These are phyloP conservation scores for Drosophila pseudotakahashii DNA, from an alignment of 2,888 invertebrate species.

Conservation along the genomic window DNA sequence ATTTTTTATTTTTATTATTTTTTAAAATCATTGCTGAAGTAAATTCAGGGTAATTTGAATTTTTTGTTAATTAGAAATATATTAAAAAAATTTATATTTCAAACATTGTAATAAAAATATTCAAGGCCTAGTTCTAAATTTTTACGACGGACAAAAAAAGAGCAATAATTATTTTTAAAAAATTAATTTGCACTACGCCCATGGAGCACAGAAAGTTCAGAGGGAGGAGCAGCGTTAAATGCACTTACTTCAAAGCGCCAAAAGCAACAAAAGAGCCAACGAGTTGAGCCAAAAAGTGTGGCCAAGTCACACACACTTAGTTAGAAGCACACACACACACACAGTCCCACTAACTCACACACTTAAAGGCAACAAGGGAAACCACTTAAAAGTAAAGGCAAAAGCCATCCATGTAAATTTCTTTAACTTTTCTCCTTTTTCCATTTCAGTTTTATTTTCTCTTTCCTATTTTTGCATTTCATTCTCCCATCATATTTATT, in stretches of 20 bases:
- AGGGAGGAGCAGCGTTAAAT: constrained; percentile 58
- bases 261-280: constrained; percentile 65
- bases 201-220: constrained; percentile 10
- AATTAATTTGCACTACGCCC: constrained; percentile 2
- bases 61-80: too few relatives aligned
- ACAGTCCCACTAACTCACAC: constrained; percentile 24
- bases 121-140: too few relatives aligned
- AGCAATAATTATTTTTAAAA: too few relatives aligned
- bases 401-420: constrained; percentile 71
- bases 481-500: constrained; percentile 63
- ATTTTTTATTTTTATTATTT: background rate
- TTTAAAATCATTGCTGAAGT: background rate
- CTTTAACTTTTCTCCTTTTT: constrained; percentile 54
- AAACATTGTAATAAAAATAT: too few relatives aligned
- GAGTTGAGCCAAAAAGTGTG: constrained; percentile 69
- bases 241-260: constrained; percentile 71
- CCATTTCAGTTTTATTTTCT: constrained; percentile 9
- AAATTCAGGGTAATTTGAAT: too few relatives aligned
- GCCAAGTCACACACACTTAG: constrained; percentile 50
- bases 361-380: constrained; percentile 61
- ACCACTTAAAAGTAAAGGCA: constrained; percentile 72
- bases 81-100: too few relatives aligned
- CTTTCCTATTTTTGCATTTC: constrained; percentile 4
- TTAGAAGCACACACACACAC: constrained; percentile 19
- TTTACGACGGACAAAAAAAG: too few relatives aligned